phyloP scores from a whole-genome alignment of 2,113 vertebrate genomes.

The Melanostigma gelatinosum region DNA sequence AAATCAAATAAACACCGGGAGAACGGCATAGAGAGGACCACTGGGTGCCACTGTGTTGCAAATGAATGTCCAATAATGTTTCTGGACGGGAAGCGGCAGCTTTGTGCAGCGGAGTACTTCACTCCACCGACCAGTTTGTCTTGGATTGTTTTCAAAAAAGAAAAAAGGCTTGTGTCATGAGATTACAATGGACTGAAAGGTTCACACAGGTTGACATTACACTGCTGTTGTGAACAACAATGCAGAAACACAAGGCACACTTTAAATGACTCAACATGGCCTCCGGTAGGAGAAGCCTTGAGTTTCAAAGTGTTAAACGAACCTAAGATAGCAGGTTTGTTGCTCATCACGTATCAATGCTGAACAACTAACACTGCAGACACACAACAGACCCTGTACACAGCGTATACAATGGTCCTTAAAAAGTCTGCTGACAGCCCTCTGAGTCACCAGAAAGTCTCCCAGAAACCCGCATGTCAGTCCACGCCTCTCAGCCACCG shows the following conservation, averaged over 20 bases:
- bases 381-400: conserved; percentile 31
- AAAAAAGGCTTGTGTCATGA: conserved; percentile 38
- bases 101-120: conserved; percentile 51
- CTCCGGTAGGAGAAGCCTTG: neutral
- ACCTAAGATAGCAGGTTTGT: neutral
- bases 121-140: conserved; percentile 70
- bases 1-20: conserved; percentile 23
- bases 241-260: conserved; percentile 11
- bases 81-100: conserved; percentile 36
- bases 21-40: neutral
- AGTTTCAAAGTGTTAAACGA: neutral
- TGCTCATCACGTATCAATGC: conserved; percentile 17
- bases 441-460: conserved; percentile 67
- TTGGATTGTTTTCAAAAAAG: conserved; percentile 45
- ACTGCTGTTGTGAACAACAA: conserved; percentile 51
- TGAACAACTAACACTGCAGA: conserved; percentile 1
- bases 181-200: conserved; percentile 43
- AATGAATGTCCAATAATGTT: conserved; percentile 34
- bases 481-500: conserved; percentile 52
- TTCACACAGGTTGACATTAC: conserved; percentile 50
- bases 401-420: conserved; percentile 25
- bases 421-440: conserved; percentile 29
- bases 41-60: neutral
- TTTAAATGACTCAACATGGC: conserved; percentile 12
- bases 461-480: conserved; percentile 59